Evolutionary conservation across 2,888 invertebrate species (phyloP).

Genomic region (Allolobophora icterica): DNA sequence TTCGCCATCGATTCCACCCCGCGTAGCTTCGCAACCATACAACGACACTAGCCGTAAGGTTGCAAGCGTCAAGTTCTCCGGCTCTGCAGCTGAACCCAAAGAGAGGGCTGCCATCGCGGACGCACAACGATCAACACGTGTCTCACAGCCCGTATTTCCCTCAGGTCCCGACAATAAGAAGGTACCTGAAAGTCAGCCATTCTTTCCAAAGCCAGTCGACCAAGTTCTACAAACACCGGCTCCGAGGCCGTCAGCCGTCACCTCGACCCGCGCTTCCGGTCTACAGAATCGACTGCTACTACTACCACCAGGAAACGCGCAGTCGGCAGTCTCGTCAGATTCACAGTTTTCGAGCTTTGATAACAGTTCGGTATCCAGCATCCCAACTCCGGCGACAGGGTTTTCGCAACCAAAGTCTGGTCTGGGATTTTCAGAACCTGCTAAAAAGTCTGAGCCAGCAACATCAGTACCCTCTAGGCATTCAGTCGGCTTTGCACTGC

Average conservation of each 20-base stretch:
- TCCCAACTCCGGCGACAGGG: background rate
- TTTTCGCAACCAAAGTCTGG: no score
- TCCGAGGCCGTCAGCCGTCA: background rate
- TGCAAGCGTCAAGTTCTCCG: no score
- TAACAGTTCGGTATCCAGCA: background rate
- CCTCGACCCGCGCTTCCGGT: background rate
- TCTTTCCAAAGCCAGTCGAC: background rate
- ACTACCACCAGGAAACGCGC: background rate
- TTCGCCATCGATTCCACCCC: no score
- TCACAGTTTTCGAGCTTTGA: background rate
- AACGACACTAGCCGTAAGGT: no score
- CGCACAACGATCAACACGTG: background rate
- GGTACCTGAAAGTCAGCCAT: no score
- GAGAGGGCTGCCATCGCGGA: no score
- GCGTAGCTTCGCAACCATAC: no score
- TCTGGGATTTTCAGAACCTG: no score
- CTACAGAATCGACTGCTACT: background rate
- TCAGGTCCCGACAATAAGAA: no score
- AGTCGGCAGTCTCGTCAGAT: background rate
- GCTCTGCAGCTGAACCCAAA: background rate
- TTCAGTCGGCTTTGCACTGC: background rate
- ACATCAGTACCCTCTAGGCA: background rate
- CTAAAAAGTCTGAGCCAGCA: background rate
- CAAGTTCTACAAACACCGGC: background rate
- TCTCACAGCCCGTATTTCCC: no score